Percentiles rank a stretch among this genome's conserved stretches.
phyloP scores from a whole-genome alignment of 1,140 invertebrate genomes.

The Belonocnema kinseyi region DNA sequence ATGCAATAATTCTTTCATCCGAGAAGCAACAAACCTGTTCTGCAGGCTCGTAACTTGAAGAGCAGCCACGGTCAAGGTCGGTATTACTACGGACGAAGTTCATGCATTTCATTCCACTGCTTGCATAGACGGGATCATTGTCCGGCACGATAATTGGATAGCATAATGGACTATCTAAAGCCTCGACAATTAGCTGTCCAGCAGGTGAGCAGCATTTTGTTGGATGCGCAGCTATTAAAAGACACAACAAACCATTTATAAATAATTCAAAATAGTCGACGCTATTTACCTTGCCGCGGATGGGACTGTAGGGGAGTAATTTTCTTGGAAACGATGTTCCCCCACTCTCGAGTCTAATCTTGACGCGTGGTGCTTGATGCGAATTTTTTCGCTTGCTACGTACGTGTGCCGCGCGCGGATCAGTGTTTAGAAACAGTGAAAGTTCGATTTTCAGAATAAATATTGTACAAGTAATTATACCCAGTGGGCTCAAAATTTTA shows the following conservation, averaged over 20 bases:
- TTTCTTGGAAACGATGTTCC: too few species aligned
- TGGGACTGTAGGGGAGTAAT: too few species aligned
- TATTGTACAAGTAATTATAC: too few species aligned
- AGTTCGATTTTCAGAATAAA: too few species aligned
- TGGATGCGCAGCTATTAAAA: conserved; percentile 78
- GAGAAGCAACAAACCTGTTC: conserved; percentile 79
- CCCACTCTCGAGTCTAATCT: too few species aligned
- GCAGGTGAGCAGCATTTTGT: conserved; percentile 83
- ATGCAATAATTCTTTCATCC: neutral
- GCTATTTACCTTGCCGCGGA: too few species aligned
- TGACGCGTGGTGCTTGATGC: too few species aligned
- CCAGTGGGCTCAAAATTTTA: too few species aligned
- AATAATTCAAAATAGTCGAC: too few species aligned
- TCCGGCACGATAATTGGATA: conserved; percentile 90
- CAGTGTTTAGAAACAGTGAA: too few species aligned
- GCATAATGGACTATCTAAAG: conserved; percentile 79
- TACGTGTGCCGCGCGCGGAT: too few species aligned
- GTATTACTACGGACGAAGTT: conserved; percentile 90
- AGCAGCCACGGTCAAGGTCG: conserved; percentile 82
- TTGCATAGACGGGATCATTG: conserved; percentile 87
- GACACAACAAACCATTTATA: neutral
- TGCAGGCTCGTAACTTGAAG: conserved; percentile 78
- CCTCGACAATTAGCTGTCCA: conserved; percentile 77
- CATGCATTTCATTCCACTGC: conserved; percentile 84
- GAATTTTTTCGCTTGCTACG: too few species aligned